phyloP scores from a whole-genome alignment of 92 coral and sea anemone species.

The Zoanthus sociatus region DNA sequence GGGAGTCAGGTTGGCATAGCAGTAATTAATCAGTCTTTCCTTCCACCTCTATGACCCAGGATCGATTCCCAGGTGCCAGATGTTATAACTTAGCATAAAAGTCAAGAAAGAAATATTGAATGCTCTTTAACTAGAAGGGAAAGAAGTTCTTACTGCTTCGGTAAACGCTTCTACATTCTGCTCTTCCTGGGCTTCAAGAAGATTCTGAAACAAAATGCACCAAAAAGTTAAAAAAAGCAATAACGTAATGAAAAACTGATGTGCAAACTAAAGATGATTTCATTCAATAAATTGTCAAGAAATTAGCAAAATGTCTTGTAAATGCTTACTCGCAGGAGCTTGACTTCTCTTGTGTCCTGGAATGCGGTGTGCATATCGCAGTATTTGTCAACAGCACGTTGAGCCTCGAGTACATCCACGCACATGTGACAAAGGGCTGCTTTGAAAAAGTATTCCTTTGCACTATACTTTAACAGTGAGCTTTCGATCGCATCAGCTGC shows the following conservation, averaged over 20 bases:
- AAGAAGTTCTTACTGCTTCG: conserved; percentile 85
- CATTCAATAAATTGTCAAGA: background rate
- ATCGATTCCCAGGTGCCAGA: too few relatives aligned
- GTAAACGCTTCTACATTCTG: conserved; percentile 95
- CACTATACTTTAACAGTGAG: conserved; percentile 96
- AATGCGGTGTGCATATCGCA: conserved; percentile 99
- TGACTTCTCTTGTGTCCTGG: conserved; percentile 96
- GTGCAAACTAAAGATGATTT: too few relatives aligned
- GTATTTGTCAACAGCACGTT: conserved; percentile 90
- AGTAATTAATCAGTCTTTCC: too few relatives aligned
- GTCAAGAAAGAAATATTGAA: too few relatives aligned
- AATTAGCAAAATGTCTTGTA: background rate
- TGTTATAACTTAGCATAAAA: too few relatives aligned
- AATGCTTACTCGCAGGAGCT: conserved; percentile 77
- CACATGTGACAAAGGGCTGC: conserved; percentile 99
- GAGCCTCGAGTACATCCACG: conserved; percentile 90
- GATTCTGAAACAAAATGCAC: conserved; percentile 58
- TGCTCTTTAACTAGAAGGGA: background rate
- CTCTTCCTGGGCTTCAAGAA: conserved; percentile 96
- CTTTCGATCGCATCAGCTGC: conserved; percentile 98
- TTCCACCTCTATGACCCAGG: too few relatives aligned
- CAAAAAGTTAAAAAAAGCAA: background rate
- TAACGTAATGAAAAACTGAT: background rate
- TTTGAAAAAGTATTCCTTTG: conserved; percentile 98
- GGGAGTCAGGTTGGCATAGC: too few relatives aligned